A percentile compares a stretch with the other conserved stretches of the same genome.
Conservation (phyloP, 2,113 vertebrate species). For the Halcyon malimbica region DNA sequence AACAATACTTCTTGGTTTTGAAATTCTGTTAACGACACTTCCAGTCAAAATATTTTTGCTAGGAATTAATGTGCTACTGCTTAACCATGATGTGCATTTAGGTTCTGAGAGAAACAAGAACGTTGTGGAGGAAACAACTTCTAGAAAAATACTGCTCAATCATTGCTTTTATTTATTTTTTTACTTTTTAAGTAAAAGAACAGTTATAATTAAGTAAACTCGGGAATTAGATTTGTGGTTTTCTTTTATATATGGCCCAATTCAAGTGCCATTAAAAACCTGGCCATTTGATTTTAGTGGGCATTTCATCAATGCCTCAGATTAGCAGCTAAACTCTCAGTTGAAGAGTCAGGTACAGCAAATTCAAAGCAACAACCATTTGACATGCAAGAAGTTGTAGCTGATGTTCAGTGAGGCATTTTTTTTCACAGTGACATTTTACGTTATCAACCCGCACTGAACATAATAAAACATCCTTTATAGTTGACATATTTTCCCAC, state of each 20-base stretch:
- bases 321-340: neutral
- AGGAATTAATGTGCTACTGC: neutral
- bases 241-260: neutral
- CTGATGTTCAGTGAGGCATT: neutral
- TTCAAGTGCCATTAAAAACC: neutral
- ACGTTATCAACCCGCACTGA: neutral
- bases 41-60: neutral
- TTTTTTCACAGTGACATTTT: neutral
- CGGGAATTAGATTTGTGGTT: neutral
- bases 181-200: neutral
- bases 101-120: neutral
- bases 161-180: neutral
- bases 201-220: neutral
- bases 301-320: neutral
- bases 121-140: neutral
- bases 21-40: neutral
- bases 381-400: neutral
- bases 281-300: neutral
- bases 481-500: neutral
- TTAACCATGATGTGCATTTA: neutral
- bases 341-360: neutral
- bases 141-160: neutral
- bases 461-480: neutral
- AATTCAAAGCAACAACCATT: neutral
- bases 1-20: neutral